Percentiles rank a stretch among this genome's conserved stretches.
Conservation (phyloP, 2,113 vertebrate genomes). For the Podarcis muralis region DNA sequence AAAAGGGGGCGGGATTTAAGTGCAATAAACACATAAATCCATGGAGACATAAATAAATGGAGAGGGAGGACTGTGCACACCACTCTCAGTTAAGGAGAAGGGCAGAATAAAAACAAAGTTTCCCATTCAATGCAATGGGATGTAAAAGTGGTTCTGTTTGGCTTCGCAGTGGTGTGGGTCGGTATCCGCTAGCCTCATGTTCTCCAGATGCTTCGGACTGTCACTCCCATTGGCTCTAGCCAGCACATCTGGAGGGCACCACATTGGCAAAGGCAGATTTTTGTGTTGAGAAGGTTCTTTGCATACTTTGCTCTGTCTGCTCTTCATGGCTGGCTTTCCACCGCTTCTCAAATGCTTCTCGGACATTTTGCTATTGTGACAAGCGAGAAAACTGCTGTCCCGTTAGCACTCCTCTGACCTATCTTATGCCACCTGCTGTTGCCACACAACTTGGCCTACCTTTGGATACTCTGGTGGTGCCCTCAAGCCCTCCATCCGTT, state of each 20-base stretch:
- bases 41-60: background rate
- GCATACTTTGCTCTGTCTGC: background rate
- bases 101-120: background rate
- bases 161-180: background rate
- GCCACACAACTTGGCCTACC: background rate
- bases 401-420: no score
- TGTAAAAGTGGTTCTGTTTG: background rate
- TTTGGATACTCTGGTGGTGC: background rate
- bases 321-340: background rate
- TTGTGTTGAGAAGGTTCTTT: background rate
- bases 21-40: no score
- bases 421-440: background rate
- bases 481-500: background rate
- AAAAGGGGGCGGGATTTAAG: no score
- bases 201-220: no score
- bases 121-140: background rate
- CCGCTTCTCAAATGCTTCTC: background rate
- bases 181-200: no score
- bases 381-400: background rate
- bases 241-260: no score
- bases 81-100: background rate
- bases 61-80: background rate
- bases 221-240: no score
- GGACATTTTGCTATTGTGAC: background rate
- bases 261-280: no score